Base-by-base conservation (phyloP, 2,797 vertebrate species). In the Myotis daubentonii region DNA sequence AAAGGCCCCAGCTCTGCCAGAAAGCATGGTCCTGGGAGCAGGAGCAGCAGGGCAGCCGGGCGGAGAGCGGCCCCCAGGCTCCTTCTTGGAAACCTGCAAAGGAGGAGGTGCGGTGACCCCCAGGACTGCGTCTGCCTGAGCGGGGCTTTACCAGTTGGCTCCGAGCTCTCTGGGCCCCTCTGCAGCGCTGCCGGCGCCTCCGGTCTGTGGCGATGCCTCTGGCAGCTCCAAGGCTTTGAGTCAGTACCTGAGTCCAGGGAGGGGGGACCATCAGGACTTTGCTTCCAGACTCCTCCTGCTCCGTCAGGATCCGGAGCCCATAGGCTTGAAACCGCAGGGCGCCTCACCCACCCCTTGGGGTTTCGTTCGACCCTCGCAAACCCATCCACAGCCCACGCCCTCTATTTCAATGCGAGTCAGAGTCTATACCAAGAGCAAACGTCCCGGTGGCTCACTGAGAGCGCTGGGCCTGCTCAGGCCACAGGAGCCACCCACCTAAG, bases 281-380 rank as follows among this genome's bases (percentile, higher is more conserved):
- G 55, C 41, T 30, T 2, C 62, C 36, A 47, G 75, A 49, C 16
- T 0, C 0, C 8, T 6, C 7, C n/a, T 49, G 23, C 19, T 72
- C 22, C 8, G 3, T 33, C 4, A 2, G 60, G 17, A 66, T n/a
- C 22, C 41, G 6, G 5, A 68, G 53, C n/a, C 60, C 19, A 36
- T 0, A 3, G 17, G 17, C 78, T 33, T 15, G 36, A 49, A 62
- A 25, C 20, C n/a, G 1, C 16, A 17, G 23, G 1, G 36, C 1
- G 13, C 11, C 60, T 23, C 9, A 10, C 28, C 30, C 28, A 25
- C 16, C 8, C 41, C 38, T 2, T 0, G 12, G 33, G 38, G 2
- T 16, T 23, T 53, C 2, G 0, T 23, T 11, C 19, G 51, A 65
- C 44, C 28, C 10, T 1, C 1, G 9, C 15, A 23, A 25, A 16